Conservation (phyloP, 2,113 vertebrate species). For the Heptranchias perlo region DNA sequence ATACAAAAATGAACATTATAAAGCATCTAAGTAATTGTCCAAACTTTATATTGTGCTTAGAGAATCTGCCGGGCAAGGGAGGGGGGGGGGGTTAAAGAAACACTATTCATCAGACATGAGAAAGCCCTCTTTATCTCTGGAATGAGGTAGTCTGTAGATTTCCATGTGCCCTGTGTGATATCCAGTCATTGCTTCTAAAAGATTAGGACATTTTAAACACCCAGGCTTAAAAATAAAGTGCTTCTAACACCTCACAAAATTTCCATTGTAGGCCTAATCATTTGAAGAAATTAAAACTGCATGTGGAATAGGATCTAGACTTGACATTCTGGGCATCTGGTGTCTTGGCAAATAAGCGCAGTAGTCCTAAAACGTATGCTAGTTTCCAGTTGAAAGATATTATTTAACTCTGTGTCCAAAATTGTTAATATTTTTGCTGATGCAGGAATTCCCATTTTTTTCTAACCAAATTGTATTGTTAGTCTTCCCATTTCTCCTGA, state of each 20-base stretch:
- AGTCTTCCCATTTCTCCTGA: background rate
- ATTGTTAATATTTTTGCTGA: conserved; percentile 29
- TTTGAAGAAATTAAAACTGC: conserved; percentile 4
- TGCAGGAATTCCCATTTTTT: conserved; percentile 21
- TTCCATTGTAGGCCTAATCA: background rate
- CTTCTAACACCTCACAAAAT: conserved; percentile 6
- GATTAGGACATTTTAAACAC: background rate
- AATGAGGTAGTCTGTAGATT: background rate
- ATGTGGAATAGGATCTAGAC: background rate
- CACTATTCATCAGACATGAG: background rate
- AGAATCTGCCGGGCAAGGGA: background rate
- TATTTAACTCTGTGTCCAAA: conserved; percentile 3
- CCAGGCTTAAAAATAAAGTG: background rate
- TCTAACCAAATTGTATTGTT: background rate
- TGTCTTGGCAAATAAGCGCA: background rate
- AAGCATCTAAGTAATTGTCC: background rate
- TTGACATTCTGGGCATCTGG: background rate
- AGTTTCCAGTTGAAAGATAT: conserved; percentile 3
- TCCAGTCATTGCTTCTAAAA: background rate
- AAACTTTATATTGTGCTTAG: background rate
- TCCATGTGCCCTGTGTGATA: background rate
- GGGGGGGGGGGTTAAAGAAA: background rate
- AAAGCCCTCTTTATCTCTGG: background rate
- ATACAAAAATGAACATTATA: background rate
- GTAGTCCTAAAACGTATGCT: background rate